phyloP scores from a whole-genome alignment of 2,888 invertebrate species.

The Salticus scenicus region DNA sequence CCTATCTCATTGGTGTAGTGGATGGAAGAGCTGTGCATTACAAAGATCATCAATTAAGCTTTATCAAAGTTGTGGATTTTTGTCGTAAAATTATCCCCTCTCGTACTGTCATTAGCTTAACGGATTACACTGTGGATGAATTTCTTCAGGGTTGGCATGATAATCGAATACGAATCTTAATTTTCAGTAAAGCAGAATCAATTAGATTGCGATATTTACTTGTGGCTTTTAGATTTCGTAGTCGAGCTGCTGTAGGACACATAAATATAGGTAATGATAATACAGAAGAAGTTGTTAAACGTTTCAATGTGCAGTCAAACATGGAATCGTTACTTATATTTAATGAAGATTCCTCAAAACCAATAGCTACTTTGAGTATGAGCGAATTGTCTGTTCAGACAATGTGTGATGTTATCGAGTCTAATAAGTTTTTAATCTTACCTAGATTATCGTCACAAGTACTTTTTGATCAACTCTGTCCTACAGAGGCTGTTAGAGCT shows the following conservation, averaged over 20 bases:
- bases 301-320: conserved; percentile 84
- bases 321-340: conserved; percentile 89
- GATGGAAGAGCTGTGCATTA: conserved; percentile 90
- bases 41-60: conserved; percentile 86
- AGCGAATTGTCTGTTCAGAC: conserved; percentile 91
- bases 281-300: conserved; percentile 73
- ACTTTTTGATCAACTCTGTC: conserved; percentile 88
- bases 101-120: conserved; percentile 83
- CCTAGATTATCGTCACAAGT: conserved; percentile 95
- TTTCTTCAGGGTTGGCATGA: conserved; percentile 91
- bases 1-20: conserved; percentile 86
- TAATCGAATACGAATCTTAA: conserved; percentile 91
- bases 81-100: conserved; percentile 90
- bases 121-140: conserved; percentile 83
- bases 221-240: conserved; percentile 89
- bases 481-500: conserved; percentile 88
- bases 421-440: conserved; percentile 90
- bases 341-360: conserved; percentile 87
- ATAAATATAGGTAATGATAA: conserved; percentile 73
- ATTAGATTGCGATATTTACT: conserved; percentile 90
- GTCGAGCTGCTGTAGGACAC: conserved; percentile 91
- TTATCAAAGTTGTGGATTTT: conserved; percentile 86
- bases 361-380: conserved; percentile 91
- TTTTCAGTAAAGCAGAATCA: conserved; percentile 83
- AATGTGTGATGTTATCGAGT: conserved; percentile 89